A percentile compares a stretch with the other conserved stretches of the same genome.
These are phyloP conservation scores for Sacculina carcini DNA, from an alignment of 2,888 invertebrate genomes.

Conservation along the genomic window DNA sequence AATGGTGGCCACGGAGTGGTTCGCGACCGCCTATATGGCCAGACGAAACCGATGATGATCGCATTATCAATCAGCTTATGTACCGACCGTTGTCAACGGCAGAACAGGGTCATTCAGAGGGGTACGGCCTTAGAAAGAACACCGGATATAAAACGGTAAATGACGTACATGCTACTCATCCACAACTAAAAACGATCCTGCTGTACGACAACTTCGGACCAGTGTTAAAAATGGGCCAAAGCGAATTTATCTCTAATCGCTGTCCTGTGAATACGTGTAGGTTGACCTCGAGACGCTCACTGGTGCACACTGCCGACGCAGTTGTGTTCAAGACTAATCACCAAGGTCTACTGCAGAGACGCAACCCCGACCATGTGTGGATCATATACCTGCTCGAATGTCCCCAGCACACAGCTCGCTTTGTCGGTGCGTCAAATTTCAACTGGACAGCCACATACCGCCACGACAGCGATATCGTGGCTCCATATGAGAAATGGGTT, in stretches of 20 bases:
- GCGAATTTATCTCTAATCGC: constrained; percentile 36
- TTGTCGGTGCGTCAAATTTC: constrained; percentile 44
- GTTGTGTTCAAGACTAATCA: constrained; percentile 49
- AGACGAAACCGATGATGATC: constrained; percentile 43
- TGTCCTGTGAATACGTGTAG: constrained; percentile 75
- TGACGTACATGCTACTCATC: no score
- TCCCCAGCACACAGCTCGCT: constrained; percentile 72
- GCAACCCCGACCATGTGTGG: constrained; percentile 34
- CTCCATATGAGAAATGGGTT: constrained; percentile 83
- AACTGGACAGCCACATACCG: constrained; percentile 96
- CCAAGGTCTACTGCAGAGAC: constrained; percentile 16
- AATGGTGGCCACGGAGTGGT: no score
- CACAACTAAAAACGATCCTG: constrained; percentile 35
- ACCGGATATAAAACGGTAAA: no score
- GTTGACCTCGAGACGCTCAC: constrained; percentile 43
- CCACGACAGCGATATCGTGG: constrained; percentile 77
- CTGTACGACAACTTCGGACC: constrained; percentile 50
- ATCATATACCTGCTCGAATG: constrained; percentile 82
- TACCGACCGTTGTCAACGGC: constrained; percentile 32
- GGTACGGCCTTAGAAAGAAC: no score
- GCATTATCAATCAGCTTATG: constrained; percentile 64
- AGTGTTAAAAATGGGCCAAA: constrained; percentile 36
- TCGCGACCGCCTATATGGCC: constrained; percentile 49
- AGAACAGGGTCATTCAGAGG: constrained; percentile 17
- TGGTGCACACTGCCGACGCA: constrained; percentile 50